Base-by-base conservation (phyloP, 92 coral and sea anemone genomes). In the Anthopleura xanthogrammica region DNA sequence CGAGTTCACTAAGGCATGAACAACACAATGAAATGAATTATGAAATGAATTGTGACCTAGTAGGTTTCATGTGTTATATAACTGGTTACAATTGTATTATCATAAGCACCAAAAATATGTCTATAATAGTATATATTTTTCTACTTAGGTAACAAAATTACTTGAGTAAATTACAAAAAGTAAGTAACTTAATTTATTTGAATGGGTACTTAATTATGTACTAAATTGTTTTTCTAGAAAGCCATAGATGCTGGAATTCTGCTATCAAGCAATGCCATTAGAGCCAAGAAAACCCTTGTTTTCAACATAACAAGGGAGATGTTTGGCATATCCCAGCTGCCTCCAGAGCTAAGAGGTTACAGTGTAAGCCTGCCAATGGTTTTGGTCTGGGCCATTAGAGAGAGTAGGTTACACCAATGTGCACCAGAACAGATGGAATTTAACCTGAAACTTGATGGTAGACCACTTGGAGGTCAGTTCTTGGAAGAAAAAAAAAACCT, bases 401-500 rank as follows among this genome's bases (percentile, higher is more conserved):
- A 82, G 12, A 82, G 85, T 57, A 66, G 85, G 43, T 58, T 82
- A 17, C 85, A 82, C 66, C 78, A 82, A n/a, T 13, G 14, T 20
- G 77, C 85, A 22, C 23, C 85, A 29, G 60, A 46, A 43, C 16
- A 65, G 1, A 9, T 82, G n/a, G 78, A 41, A 4, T 82, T 82
- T 23, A 82, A 82, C 64, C 7, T 82, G 20, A 82, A 82, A 54
- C 57, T 82, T 14, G 85, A 82, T 41, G 85, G 85, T n/a, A 41
- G 85, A 72, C 85, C 85, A 2, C 77, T 80, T 60, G 84, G 41
- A 80, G 84, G 84, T 80, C 12, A 75, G 58, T 75, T 12, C 62
- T 57, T 16, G 29, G 17, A 60, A 17, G 17, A 3, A 62, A 60
- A 3, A 62, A 60, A 1, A 60, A 19, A 4, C 68, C 29, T 2